Evolutionary conservation across 2,797 vertebrate species (phyloP).

Genomic region (Benthosema pterotum): DNA sequence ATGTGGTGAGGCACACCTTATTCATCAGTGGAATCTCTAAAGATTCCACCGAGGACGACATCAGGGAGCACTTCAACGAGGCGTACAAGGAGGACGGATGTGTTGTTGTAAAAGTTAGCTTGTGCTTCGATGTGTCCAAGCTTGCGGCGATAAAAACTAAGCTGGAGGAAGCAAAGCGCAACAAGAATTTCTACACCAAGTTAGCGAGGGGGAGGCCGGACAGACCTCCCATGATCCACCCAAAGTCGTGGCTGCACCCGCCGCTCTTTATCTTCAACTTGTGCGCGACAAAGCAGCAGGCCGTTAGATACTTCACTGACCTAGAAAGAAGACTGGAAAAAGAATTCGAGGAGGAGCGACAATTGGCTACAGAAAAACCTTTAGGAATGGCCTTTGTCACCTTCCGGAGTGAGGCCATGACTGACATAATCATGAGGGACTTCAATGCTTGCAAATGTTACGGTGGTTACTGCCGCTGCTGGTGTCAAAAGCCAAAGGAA

Average conservation of each 20-base stretch:
- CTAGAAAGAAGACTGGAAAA: slow-evolving; percentile 91
- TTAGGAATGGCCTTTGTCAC: slow-evolving; percentile 98
- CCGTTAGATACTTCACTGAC: slow-evolving; percentile 91
- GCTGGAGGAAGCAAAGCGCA: slow-evolving; percentile 94
- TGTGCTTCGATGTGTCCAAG: slow-evolving; percentile 93
- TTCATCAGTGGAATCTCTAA: slow-evolving; percentile 94
- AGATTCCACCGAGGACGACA: slow-evolving; percentile 90
- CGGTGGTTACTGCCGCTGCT: slow-evolving; percentile 84
- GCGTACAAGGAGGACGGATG: slow-evolving; percentile 88
- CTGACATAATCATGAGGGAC: slow-evolving; percentile 95
- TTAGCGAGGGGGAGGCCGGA: slow-evolving; percentile 83
- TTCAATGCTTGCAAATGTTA: slow-evolving; percentile 96
- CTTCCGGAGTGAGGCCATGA: slow-evolving; percentile 94
- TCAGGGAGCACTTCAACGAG: slow-evolving; percentile 96
- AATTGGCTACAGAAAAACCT: slow-evolving; percentile 91
- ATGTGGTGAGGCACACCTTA: slow-evolving; percentile 97
- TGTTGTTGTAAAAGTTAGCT: slow-evolving; percentile 89
- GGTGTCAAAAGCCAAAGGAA: slow-evolving; percentile 79
- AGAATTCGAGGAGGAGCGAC: slow-evolving; percentile 90
- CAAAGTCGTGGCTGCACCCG: slow-evolving; percentile 86
- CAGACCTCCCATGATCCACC: slow-evolving; percentile 92
- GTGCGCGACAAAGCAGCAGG: slow-evolving; percentile 92
- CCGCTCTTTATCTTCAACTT: slow-evolving; percentile 94
- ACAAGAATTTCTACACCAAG: slow-evolving; percentile 91
- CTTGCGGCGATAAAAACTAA: slow-evolving; percentile 92